Conservation (phyloP, 2,888 invertebrate genomes). For the Pterostichus niger region DNA sequence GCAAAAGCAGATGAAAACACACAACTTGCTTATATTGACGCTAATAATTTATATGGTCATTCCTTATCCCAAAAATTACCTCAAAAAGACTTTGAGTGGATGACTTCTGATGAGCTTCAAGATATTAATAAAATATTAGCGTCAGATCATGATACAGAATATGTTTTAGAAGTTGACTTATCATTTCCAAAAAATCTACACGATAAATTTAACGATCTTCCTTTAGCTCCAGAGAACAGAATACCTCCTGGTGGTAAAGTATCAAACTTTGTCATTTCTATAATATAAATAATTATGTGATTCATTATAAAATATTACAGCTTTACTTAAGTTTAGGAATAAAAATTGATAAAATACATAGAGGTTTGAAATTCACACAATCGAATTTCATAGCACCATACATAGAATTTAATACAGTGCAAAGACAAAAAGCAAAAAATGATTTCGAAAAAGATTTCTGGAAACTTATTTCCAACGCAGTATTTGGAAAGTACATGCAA, state of each 20-base stretch:
- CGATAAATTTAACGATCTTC: too few relatives aligned
- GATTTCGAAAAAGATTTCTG: slow-evolving; percentile 53
- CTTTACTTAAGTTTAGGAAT: slow-evolving; percentile 67
- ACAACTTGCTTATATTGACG: background rate
- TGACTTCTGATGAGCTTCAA: background rate
- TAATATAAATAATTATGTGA: too few relatives aligned
- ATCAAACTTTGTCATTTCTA: too few relatives aligned
- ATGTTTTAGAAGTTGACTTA: slow-evolving; percentile 1
- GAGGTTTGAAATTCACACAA: slow-evolving; percentile 68
- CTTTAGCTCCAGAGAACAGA: too few relatives aligned
- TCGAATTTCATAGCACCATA: slow-evolving; percentile 68
- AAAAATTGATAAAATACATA: slow-evolving; percentile 64
- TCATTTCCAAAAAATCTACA: background rate
- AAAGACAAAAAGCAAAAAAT: slow-evolving; percentile 62
- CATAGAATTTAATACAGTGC: slow-evolving; percentile 68
- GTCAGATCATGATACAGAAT: background rate
- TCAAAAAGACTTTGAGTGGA: slow-evolving; percentile 6
- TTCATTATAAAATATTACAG: slow-evolving; percentile 66
- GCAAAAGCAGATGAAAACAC: slow-evolving; percentile 11
- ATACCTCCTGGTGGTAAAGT: too few relatives aligned
- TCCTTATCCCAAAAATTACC: slow-evolving; percentile 11
- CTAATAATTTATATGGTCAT: slow-evolving; percentile 19
- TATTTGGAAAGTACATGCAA: slow-evolving; percentile 61
- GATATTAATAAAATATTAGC: slow-evolving; percentile 1
- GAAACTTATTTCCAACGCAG: slow-evolving; percentile 63